Base-by-base conservation (phyloP, 2,113 vertebrate species). In the Rhynchopsitta pachyrhyncha region DNA sequence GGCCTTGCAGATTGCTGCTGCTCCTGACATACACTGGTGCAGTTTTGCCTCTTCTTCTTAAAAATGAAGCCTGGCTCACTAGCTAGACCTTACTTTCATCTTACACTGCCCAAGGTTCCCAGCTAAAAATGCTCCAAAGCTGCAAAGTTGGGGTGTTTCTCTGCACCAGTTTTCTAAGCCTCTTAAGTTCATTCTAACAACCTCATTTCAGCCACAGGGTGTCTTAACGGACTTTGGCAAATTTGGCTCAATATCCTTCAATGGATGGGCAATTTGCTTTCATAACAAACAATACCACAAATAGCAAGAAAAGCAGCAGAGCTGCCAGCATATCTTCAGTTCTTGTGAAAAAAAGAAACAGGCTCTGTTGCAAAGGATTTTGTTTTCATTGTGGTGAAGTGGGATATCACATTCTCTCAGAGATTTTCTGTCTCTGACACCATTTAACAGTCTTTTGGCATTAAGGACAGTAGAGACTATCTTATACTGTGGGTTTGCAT, bases 201-300 rank as follows among this genome's bases (percentile, higher is more conserved):
- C 16, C 76, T 91, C 46, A 67, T 78, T 94, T 86, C 53, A 92
- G 79, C 82, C 0, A 0, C 76, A 80, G 79, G 68, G 42, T 90
- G 75, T 75, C 93, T 93, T 62, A 88, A 60, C 50, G 70, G 76
- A 94, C 79, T 90, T 86, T 82, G 93, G 63, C 29, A 92, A 86
- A 71, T 78, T 95, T 96, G 94, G 71, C 82, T 91, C 55, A 55
- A 29, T 47, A 47, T 75, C 60, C 60, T 93, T 64, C 88, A 95
- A 68, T 46, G 81, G 90, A 88, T 52, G 71, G 73, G 55, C 79
- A 90, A 95, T 88, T 97, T 97, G 82, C 94, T 95, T 95, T 71
- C 35, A 55, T 64, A 80, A 96, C 75, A 96, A 95, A 94, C 82
- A 93, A 77, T 67, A 78, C 82, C 90, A 93, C 93, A 95, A 95